These are phyloP conservation scores for Bombus confusus DNA, from an alignment of 1,140 invertebrate genomes.

Conservation along the genomic window DNA sequence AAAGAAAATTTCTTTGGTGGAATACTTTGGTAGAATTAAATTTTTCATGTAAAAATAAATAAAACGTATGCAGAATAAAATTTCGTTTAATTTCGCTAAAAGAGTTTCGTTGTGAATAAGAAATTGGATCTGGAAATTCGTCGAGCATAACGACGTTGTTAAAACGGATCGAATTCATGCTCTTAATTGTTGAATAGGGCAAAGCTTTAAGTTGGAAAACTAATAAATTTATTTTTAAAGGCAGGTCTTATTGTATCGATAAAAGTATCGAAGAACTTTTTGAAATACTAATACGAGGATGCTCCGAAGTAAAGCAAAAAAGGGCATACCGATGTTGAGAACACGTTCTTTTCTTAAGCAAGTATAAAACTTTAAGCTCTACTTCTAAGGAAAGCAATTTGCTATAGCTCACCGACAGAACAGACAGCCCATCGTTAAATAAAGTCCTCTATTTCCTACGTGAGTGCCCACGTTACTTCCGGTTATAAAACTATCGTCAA, in stretches of 20 bases:
- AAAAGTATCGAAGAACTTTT: neutral
- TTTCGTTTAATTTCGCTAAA: too few species aligned
- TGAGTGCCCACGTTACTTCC: neutral
- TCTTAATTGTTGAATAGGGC: neutral
- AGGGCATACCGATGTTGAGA: neutral
- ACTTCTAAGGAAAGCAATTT: neutral
- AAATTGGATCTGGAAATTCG: too few species aligned
- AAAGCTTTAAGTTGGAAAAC: neutral
- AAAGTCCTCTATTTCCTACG: neutral
- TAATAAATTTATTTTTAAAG: neutral
- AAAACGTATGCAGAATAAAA: too few species aligned
- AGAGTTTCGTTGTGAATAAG: too few species aligned
- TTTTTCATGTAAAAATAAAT: too few species aligned
- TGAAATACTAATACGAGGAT: neutral
- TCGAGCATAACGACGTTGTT: too few species aligned
- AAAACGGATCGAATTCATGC: too few species aligned
- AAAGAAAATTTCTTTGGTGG: too few species aligned
- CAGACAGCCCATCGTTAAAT: neutral
- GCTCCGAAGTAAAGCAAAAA: neutral
- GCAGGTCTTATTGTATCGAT: neutral
- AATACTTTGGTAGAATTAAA: too few species aligned
- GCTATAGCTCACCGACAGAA: neutral
- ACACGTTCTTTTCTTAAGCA: neutral
- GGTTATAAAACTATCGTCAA: neutral
- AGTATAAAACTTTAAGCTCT: slow-evolving; percentile 3